A percentile compares a stretch with the other conserved stretches of the same genome.
Conservation (phyloP, 1,140 invertebrate species). For the Mesaphorura yosii region DNA sequence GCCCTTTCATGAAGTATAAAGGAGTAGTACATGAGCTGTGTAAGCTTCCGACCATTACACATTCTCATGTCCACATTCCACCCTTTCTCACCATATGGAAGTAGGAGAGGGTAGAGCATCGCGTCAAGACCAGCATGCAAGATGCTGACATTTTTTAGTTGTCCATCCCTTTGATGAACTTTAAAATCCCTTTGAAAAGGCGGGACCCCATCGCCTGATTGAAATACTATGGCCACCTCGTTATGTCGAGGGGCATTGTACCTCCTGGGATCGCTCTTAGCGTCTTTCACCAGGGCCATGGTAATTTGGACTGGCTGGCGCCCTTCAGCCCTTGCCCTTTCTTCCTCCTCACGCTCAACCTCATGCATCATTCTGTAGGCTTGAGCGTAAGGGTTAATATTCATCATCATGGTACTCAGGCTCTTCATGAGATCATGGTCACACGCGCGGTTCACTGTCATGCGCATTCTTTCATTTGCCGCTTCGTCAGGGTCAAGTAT, state of each 20-base stretch:
- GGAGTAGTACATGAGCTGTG: slow-evolving; percentile 12
- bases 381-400: slow-evolving; percentile 22
- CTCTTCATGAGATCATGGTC: background rate
- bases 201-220: slow-evolving; percentile 17
- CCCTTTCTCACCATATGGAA: slow-evolving; percentile 37
- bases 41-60: background rate
- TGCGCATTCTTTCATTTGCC: background rate
- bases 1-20: slow-evolving; percentile 7
- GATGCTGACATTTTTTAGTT: slow-evolving; percentile 1
- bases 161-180: background rate
- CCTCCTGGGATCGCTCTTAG: slow-evolving; percentile 16
- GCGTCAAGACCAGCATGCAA: slow-evolving; percentile 17
- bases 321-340: slow-evolving; percentile 9
- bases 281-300: slow-evolving; percentile 16
- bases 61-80: slow-evolving; percentile 12
- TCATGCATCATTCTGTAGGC: slow-evolving; percentile 30
- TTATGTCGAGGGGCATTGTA: slow-evolving; percentile 27
- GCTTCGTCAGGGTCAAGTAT: slow-evolving; percentile 15
- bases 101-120: slow-evolving; percentile 36
- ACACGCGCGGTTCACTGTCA: slow-evolving; percentile 8
- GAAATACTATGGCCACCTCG: slow-evolving; percentile 30
- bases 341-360: slow-evolving; percentile 19
- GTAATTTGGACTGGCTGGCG: background rate
- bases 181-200: slow-evolving; percentile 18
- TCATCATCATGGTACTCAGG: background rate